These are phyloP conservation scores for Beaufortia kweichowensis DNA, from an alignment of 2,113 vertebrate species.

Conservation along the genomic window DNA sequence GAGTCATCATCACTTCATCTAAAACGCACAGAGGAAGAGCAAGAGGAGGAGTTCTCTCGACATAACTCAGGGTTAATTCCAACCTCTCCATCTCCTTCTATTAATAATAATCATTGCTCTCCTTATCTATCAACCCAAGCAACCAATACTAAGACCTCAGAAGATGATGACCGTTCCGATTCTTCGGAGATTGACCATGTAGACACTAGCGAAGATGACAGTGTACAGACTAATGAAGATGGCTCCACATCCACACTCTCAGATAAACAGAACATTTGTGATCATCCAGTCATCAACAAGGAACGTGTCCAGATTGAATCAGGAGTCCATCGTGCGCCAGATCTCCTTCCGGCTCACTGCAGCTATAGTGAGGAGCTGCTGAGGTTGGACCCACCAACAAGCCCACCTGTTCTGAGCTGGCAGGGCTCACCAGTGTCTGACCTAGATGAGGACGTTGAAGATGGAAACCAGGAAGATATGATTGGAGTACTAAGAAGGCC, in stretches of 20 bases:
- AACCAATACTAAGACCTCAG: slow-evolving; percentile 41
- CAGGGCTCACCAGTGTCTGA: slow-evolving; percentile 75
- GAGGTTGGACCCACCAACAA: slow-evolving; percentile 68
- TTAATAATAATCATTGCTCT: slow-evolving; percentile 43
- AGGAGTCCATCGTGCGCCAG: slow-evolving; percentile 69
- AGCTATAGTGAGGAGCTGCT: slow-evolving; percentile 64
- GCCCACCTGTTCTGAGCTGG: slow-evolving; percentile 79
- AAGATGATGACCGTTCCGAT: slow-evolving; percentile 14
- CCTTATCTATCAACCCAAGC: slow-evolving; percentile 43
- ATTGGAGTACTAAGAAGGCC: slow-evolving; percentile 68
- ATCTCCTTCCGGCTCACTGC: slow-evolving; percentile 68
- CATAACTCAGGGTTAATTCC: slow-evolving; percentile 51
- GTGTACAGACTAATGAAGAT: slow-evolving; percentile 44
- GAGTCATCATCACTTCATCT: slow-evolving; percentile 9
- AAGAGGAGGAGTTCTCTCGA: slow-evolving; percentile 28
- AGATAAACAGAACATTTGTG: slow-evolving; percentile 44
- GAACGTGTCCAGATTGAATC: slow-evolving; percentile 54
- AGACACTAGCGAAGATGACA: slow-evolving; percentile 49
- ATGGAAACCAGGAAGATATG: slow-evolving; percentile 65
- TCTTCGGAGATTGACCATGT: slow-evolving; percentile 31
- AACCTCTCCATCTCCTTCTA: slow-evolving; percentile 2
- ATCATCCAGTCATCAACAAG: slow-evolving; percentile 63
- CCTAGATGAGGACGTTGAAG: slow-evolving; percentile 68
- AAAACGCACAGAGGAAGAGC: slow-evolving; percentile 34
- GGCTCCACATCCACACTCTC: slow-evolving; percentile 65